Percentiles rank a stretch among this genome's conserved stretches.
phyloP scores from a whole-genome alignment of 2,888 invertebrate genomes.

The Cotesia congregata region DNA sequence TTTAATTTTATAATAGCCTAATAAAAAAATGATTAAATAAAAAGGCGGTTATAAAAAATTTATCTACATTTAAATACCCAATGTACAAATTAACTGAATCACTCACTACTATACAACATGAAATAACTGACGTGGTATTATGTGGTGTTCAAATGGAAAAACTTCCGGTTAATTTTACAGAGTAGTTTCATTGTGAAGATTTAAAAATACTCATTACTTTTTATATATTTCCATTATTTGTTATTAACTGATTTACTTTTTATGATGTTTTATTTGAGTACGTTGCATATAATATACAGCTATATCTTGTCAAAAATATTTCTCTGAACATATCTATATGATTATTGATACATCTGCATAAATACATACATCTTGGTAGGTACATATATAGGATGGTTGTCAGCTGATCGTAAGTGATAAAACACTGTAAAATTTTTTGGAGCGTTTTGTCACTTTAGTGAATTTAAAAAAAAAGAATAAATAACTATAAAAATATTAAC shows the following conservation, averaged over 20 bases:
- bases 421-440: no score
- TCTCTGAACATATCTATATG: no score
- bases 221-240: background rate
- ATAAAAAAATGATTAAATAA: conserved; percentile 12
- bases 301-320: background rate
- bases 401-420: no score
- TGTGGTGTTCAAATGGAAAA: conserved; percentile 43
- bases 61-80: background rate
- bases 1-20: background rate
- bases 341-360: no score
- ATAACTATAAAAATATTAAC: no score
- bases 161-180: conserved; percentile 48
- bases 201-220: background rate
- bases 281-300: background rate
- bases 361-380: no score
- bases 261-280: background rate
- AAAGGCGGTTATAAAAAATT: background rate
- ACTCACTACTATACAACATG: conserved; percentile 40
- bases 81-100: background rate
- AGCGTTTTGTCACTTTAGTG: no score
- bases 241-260: background rate
- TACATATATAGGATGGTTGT: no score
- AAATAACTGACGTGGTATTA: conserved; percentile 55
- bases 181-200: background rate
- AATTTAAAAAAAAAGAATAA: no score